These are phyloP conservation scores for Acrossocheilus fasciatus DNA, from an alignment of 2,797 vertebrate genomes.

Conservation along the genomic window DNA sequence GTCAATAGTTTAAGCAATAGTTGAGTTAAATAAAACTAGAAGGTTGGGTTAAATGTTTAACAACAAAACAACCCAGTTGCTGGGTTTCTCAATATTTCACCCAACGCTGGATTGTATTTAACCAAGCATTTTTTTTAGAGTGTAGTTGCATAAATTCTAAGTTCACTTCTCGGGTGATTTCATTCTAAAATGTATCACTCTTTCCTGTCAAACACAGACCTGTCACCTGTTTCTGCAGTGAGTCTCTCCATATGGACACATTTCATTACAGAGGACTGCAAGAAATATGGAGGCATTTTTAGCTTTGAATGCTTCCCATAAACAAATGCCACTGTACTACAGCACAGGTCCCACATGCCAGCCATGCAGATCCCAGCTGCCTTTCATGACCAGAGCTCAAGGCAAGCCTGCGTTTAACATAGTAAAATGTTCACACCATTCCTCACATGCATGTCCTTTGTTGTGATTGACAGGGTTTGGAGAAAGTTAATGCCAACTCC, in stretches of 20 bases:
- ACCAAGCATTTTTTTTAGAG: background rate
- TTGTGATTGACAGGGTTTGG: slow-evolving; percentile 47
- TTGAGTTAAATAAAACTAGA: background rate
- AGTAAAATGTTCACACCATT: slow-evolving; percentile 51
- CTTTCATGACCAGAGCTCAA: slow-evolving; percentile 43
- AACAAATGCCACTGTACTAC: slow-evolving; percentile 57
- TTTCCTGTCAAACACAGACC: slow-evolving; percentile 7
- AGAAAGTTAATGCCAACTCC: slow-evolving; percentile 30
- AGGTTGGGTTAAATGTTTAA: no score
- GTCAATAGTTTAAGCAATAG: background rate
- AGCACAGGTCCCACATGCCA: slow-evolving; percentile 52
- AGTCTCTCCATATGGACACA: slow-evolving; percentile 54
- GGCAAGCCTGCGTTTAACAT: slow-evolving; percentile 38
- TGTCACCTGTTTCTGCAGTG: slow-evolving; percentile 9
- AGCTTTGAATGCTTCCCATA: slow-evolving; percentile 59
- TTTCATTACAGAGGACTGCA: slow-evolving; percentile 61
- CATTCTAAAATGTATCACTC: background rate
- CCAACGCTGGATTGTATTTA: background rate
- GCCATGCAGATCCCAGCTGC: slow-evolving; percentile 59
- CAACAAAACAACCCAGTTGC: background rate
- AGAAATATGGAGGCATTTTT: slow-evolving; percentile 58
- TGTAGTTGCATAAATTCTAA: background rate
- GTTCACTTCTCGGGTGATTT: background rate
- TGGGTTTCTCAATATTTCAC: background rate
- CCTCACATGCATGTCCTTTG: slow-evolving; percentile 39